Base-by-base conservation (phyloP, 2,113 vertebrate species). In the Anas platyrhynchos region DNA sequence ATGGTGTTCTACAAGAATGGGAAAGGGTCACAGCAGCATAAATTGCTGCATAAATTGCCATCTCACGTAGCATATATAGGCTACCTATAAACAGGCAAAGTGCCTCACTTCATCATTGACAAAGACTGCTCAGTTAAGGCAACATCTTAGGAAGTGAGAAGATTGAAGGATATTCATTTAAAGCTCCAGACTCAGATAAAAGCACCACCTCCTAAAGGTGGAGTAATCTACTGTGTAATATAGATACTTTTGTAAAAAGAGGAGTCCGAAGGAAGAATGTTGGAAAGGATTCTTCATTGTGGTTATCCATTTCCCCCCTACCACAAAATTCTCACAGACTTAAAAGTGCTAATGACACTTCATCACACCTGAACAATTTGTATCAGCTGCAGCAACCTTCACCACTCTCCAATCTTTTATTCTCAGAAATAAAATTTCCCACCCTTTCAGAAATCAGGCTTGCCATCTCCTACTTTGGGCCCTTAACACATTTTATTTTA, bases 311-410 rank as follows among this genome's bases (percentile, higher is more conserved):
- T 27, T 66, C 18, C 29, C 29, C 29, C 20, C 3, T 17, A 5
- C n/a, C 8, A n/a, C 36, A 10, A 95, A 89, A 89, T 91, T 72
- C 46, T 92, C 71, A 36, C 44, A 69, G 38, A 12, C 16, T 93
- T 86, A 21, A 12, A 65, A 90, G 27, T 90, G 63, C 41, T 83
- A 77, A 61, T 58, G 63, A 83, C 56, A 90, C 83, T 86, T 93
- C 31, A 84, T 62, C 69, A 96, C 73, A 96, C 75, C 71, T 83
- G 38, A 86, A 81, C 52, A 91, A 85, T 83, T 94, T 92, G 90
- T 14, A 93, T 82, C 75, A 94, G 31, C 67, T 89, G 61, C 50
- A 89, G n/a, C 59, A 93, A 55, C 15, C n/a, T 65, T 59, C 62
- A 46, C n/a, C 48, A 78, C 34, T 50, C 32, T 94, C 36, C 48